Conservation (phyloP, 2,888 invertebrate species). For the Vanessa cardui region DNA sequence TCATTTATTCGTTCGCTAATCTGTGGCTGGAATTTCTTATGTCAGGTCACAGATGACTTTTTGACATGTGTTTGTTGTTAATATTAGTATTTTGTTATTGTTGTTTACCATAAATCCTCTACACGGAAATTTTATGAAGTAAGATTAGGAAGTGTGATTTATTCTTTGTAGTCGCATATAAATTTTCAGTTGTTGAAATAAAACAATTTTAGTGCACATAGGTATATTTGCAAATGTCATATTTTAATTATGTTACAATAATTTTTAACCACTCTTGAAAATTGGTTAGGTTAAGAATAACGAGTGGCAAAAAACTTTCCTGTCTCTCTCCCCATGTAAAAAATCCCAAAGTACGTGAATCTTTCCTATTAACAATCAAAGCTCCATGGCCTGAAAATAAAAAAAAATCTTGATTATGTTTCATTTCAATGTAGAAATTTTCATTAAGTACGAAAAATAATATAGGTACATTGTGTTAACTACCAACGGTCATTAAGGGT, state of each 20-base stretch:
- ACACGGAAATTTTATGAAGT: too few relatives aligned
- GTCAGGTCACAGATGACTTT: background rate
- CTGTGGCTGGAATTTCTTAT: background rate
- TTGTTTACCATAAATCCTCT: background rate
- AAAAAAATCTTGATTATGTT: background rate
- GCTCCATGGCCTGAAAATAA: slow-evolving; percentile 62
- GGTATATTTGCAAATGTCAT: slow-evolving; percentile 5
- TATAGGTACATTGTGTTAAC: too few relatives aligned
- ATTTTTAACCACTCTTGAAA: slow-evolving; percentile 58
- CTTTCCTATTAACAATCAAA: slow-evolving; percentile 49
- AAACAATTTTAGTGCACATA: background rate
- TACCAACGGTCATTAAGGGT: too few relatives aligned
- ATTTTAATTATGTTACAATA: slow-evolving; percentile 41
- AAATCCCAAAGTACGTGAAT: slow-evolving; percentile 53
- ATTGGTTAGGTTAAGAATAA: slow-evolving; percentile 52
- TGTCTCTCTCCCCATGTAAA: slow-evolving; percentile 64
- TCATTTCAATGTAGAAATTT: background rate
- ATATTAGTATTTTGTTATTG: background rate
- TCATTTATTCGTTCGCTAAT: background rate
- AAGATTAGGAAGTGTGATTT: background rate
- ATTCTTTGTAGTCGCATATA: background rate
- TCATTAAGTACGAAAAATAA: background rate
- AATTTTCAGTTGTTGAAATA: background rate
- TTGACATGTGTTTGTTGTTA: slow-evolving; percentile 4
- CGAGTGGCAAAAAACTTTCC: slow-evolving; percentile 51